Conservation (phyloP, 2,113 vertebrate genomes). For the Fulmarus glacialis region DNA sequence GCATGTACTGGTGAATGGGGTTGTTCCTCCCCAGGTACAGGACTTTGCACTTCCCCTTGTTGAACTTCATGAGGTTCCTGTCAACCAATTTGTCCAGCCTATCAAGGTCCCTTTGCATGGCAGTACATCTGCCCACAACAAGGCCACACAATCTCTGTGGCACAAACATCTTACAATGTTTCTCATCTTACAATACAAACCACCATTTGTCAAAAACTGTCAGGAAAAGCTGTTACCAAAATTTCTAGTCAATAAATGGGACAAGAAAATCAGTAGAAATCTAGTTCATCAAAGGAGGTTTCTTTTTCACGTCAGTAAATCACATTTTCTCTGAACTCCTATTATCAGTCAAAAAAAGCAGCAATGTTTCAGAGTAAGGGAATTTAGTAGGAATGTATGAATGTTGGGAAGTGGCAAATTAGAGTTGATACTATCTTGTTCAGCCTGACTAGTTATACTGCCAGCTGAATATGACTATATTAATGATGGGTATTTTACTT, state of each 20-base stretch:
- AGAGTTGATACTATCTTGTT: conserved; percentile 19
- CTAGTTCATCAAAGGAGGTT: background rate
- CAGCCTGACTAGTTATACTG: conserved; percentile 22
- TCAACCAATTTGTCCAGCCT: background rate
- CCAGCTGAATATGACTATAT: conserved; percentile 25
- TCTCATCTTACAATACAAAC: background rate
- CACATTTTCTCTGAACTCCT: background rate
- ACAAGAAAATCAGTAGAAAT: background rate
- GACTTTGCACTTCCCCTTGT: background rate
- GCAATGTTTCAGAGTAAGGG: conserved; percentile 7
- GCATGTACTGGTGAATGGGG: background rate
- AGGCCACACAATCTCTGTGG: background rate
- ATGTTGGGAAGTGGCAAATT: conserved; percentile 40
- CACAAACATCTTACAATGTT: background rate
- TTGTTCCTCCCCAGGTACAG: background rate
- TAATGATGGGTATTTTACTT: conserved; percentile 50
- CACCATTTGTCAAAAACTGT: background rate
- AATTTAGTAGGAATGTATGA: conserved; percentile 44
- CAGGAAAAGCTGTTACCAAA: background rate
- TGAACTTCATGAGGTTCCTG: background rate
- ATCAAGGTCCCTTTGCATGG: background rate
- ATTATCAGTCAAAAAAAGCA: conserved; percentile 30
- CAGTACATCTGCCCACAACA: background rate
- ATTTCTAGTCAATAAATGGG: background rate
- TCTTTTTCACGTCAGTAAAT: background rate